phyloP scores from a whole-genome alignment of 2,113 vertebrate genomes.

The Atlantisia rogersi region DNA sequence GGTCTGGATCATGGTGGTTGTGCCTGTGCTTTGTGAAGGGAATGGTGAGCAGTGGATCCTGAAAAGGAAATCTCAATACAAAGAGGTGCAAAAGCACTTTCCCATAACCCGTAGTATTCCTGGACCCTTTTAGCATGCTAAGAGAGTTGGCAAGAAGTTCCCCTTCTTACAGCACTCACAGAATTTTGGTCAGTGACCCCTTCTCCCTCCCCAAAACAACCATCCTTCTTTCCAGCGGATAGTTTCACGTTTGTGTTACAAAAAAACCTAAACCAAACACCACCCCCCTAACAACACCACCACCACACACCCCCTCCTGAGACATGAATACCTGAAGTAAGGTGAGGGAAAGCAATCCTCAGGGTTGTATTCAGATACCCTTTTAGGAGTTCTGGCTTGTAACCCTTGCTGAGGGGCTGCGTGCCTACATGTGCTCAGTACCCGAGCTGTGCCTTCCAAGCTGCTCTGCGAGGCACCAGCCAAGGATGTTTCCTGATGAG shows the following conservation, averaged over 20 bases:
- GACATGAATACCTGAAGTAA: neutral
- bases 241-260: neutral
- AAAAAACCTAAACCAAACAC: too few relatives aligned
- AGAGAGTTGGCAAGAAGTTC: neutral
- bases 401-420: neutral
- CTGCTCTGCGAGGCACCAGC: neutral
- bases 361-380: neutral
- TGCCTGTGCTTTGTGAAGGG: neutral
- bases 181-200: neutral
- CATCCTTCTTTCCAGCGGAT: neutral
- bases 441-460: neutral
- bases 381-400: neutral
- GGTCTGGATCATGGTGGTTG: neutral
- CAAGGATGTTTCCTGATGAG: neutral
- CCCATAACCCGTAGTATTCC: neutral
- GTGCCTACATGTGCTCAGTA: fast-evolving
- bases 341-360: neutral
- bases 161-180: neutral
- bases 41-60: neutral
- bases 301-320: neutral
- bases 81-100: neutral
- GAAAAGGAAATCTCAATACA: neutral
- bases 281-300: neutral
- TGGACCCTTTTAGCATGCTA: neutral
- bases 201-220: neutral